Evolutionary conservation across 30 jellyfish, hydroid and myxozoan genomes (phyloP).

Genomic region (Turritopsis dohrnii): DNA sequence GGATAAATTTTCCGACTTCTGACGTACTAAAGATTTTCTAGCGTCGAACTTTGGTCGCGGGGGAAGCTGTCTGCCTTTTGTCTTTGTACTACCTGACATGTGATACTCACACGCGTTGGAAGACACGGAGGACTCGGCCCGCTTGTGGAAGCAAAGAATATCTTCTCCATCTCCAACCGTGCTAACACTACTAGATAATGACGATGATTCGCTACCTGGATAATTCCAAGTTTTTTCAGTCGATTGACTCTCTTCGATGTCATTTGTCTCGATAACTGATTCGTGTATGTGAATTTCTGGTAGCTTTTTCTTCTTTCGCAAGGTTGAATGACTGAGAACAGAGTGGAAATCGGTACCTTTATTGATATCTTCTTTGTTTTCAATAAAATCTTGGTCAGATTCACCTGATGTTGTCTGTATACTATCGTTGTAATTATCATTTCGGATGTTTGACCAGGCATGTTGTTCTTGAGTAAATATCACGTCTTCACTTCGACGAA

Average conservation of each 20-base stretch:
- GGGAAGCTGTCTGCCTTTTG: neutral
- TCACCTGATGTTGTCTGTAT: neutral
- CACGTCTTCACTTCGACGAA: neutral
- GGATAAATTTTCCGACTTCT: neutral
- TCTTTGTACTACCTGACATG: no score
- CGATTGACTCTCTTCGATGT: neutral
- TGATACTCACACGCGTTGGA: neutral
- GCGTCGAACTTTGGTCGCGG: neutral
- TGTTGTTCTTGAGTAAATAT: neutral
- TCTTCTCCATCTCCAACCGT: neutral
- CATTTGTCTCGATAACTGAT: neutral
- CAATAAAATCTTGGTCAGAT: neutral
- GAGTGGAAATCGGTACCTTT: neutral
- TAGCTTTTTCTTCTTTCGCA: neutral
- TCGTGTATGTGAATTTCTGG: neutral
- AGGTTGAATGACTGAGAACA: neutral
- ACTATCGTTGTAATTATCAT: neutral
- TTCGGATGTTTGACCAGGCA: neutral
- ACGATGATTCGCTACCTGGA: neutral
- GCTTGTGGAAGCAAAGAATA: neutral
- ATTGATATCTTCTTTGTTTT: neutral
- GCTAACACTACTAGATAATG: neutral
- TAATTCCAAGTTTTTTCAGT: neutral
- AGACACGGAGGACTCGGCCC: neutral
- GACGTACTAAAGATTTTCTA: neutral